Evolutionary conservation across 2,888 invertebrate species (phyloP), one percentile per base, ranked within the genome.

Genomic region (Rotaria socialis): DNA sequence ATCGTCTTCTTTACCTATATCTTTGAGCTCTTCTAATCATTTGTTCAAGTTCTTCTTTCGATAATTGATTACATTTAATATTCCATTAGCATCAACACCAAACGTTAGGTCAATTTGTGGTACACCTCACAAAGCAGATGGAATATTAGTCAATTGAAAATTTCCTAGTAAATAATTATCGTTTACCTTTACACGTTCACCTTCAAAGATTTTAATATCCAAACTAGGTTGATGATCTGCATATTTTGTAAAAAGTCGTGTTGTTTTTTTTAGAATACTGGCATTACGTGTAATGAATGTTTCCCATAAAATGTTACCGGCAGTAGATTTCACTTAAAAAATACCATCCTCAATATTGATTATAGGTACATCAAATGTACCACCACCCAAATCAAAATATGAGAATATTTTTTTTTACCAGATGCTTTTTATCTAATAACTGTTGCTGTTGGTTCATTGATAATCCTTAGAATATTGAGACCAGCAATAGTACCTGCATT

Each of bases 211-310:
- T 89, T 89, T 93, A 88, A 96, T 96, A 89, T 95, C 93, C 88
- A 96, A 96, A 89, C 96, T 96, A 74, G 97, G 96, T 91, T 98
- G 98, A 92, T 98, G 98, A 92, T 98, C 97, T 0, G 96, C 95
- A 92, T 96, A 97, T 7, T 97, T 97, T 89, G 96, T 96, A 93
- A 97, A 97, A 56, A 95, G 96, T 91, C 97, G 96, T 0, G 96
- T 96, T 92, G 96, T 96, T 92, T 96, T 97, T 88, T 96, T 96
- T 87, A 97, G 97, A 91, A 97, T 97, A 90, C 96, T 96, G 47
- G 96, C 96, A 93, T 97, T 98, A 87, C 97, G 94, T 92, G 97
- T 96, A 92, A 99, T 97, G 87, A 99, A 93, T 0, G 95, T n/a
- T n/a, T n/a, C n/a, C n/a, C n/a, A n/a, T n/a, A n/a, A n/a, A n/a